Conservation (phyloP, 2,113 vertebrate genomes). For the Solea senegalensis region DNA sequence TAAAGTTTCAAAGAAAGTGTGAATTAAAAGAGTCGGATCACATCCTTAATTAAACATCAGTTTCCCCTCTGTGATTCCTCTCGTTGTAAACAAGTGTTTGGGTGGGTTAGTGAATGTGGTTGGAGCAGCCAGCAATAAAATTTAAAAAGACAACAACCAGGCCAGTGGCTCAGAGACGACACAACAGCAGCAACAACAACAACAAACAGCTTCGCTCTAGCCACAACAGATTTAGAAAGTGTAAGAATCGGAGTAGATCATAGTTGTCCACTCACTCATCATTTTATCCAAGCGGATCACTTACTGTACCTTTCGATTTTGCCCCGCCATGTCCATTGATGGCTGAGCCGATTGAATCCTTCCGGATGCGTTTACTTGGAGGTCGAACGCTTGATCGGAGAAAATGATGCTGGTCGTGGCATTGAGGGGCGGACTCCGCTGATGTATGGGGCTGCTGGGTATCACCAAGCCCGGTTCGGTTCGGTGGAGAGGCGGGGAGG, state of each 20-base stretch:
- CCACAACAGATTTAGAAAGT: conserved; percentile 25
- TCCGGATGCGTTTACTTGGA: conserved; percentile 96
- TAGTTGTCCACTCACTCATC: conserved; percentile 9
- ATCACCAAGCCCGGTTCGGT: conserved; percentile 62
- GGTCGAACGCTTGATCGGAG: conserved; percentile 97
- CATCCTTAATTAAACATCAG: not conserved
- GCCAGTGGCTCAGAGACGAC: conserved; percentile 2
- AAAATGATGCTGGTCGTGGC: conserved; percentile 99
- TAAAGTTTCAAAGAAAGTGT: conserved; percentile 5
- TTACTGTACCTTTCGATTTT: conserved; percentile 89
- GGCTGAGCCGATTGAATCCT: conserved; percentile 88
- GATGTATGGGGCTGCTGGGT: conserved; percentile 74
- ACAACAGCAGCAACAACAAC: conserved; percentile 1
- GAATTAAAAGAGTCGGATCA: conserved; percentile 3
- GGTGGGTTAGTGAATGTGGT: conserved; percentile 30
- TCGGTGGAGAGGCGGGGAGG: conserved; percentile 69
- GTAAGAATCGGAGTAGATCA: not conserved
- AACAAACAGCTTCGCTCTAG: conserved; percentile 3
- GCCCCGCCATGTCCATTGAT: conserved; percentile 83
- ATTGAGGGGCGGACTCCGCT: conserved; percentile 78
- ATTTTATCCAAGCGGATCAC: conserved; percentile 65
- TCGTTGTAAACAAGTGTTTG: not conserved
- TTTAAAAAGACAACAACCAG: not conserved
- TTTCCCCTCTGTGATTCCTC: not conserved
- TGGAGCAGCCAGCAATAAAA: conserved; percentile 12